These are phyloP conservation scores for Cylas formicarius DNA, from an alignment of 1,140 invertebrate species.

Conservation along the genomic window DNA sequence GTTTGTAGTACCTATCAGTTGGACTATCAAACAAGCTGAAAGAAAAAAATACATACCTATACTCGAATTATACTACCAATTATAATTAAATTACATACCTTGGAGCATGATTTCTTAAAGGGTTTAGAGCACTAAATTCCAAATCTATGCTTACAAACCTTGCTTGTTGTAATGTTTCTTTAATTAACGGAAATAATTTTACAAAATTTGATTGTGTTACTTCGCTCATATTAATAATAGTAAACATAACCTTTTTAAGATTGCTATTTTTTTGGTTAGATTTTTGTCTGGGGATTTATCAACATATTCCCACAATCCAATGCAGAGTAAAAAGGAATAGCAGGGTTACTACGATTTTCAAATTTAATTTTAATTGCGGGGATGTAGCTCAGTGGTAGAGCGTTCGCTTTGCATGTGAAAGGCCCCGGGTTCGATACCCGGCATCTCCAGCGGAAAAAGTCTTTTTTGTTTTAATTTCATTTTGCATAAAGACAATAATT, in stretches of 20 bases:
- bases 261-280: no score
- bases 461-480: conserved; percentile 30
- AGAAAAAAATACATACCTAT: conserved; percentile 5
- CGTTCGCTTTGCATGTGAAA: conserved; percentile 91
- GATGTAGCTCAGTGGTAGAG: conserved; percentile 81
- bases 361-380: conserved; percentile 44
- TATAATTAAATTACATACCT: conserved; percentile 22
- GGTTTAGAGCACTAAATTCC: conserved; percentile 37
- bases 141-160: conserved; percentile 34
- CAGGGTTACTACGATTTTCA: no score
- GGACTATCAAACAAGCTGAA: conserved; percentile 64
- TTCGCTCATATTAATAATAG: conserved; percentile 30
- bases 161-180: conserved; percentile 24
- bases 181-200: conserved; percentile 27
- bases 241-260: not conserved
- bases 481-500: conserved; percentile 1
- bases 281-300: no score
- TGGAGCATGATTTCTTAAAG: conserved; percentile 22
- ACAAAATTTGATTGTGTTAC: conserved; percentile 32
- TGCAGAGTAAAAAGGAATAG: no score
- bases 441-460: conserved; percentile 66
- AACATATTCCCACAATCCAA: no score
- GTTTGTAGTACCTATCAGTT: conserved; percentile 53
- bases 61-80: not conserved
- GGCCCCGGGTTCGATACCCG: conserved; percentile 83